A percentile compares a stretch with the other conserved stretches of the same genome.
Conservation (phyloP, 2,797 vertebrate genomes). For the Pipistrellus pygmaeus region DNA sequence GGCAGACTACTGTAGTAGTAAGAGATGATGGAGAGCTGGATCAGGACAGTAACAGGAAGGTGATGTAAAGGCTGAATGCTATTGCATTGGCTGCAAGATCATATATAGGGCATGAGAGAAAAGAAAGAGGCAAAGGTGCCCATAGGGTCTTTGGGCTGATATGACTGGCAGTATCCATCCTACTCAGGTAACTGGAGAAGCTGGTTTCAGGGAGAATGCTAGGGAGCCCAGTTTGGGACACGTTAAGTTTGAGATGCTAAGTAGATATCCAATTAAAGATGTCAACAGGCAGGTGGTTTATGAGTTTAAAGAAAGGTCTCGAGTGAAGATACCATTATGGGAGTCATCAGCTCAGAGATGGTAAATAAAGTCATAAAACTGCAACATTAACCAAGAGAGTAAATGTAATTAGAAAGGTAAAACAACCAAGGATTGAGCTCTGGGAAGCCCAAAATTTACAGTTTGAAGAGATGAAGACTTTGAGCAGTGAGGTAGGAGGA, state of each 20-base stretch:
- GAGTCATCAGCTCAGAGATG: neutral
- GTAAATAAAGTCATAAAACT: neutral
- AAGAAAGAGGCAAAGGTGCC: neutral
- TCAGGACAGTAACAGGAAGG: neutral
- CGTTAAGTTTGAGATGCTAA: neutral
- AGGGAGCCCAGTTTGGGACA: neutral
- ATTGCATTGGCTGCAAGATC: neutral
- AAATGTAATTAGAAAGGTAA: neutral
- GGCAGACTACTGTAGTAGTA: neutral
- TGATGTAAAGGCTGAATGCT: neutral
- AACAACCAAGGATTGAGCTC: neutral
- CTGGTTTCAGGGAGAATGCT: neutral
- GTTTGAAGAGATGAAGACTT: neutral
- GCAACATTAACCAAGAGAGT: neutral
- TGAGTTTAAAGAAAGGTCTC: neutral
- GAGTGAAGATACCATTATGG: neutral
- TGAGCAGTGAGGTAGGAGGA: neutral
- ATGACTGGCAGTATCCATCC: neutral
- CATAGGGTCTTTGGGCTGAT: neutral
- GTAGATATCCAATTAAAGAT: neutral
- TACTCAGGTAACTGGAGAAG: neutral
- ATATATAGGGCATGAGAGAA: neutral
- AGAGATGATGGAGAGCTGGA: neutral
- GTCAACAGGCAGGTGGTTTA: neutral
- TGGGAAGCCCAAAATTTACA: neutral